Evolutionary conservation across 2,113 vertebrate genomes (phyloP).

Genomic region (Protobothrops mucrosquamatus): DNA sequence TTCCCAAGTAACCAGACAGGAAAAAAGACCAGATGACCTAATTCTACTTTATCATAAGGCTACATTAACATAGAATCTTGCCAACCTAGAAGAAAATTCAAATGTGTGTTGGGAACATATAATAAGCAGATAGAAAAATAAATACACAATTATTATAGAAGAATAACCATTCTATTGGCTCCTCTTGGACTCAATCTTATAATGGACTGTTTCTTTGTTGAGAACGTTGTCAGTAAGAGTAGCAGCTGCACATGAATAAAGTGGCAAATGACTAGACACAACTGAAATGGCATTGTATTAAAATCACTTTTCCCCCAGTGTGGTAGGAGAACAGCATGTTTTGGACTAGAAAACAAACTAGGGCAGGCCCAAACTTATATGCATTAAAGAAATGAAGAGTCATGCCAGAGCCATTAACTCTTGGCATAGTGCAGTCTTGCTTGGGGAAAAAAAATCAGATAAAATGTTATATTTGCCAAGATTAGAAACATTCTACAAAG

Average conservation of each 20-base stretch:
- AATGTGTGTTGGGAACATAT: neutral
- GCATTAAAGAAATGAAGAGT: slow-evolving; percentile 63
- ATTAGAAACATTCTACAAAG: slow-evolving; percentile 28
- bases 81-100: neutral
- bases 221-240: neutral
- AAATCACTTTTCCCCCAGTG: neutral
- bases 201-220: slow-evolving; percentile 26
- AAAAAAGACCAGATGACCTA: neutral
- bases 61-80: neutral
- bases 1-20: neutral
- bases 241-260: neutral
- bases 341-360: slow-evolving; percentile 53
- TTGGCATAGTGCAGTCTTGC: slow-evolving; percentile 49
- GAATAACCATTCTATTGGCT: neutral
- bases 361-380: slow-evolving; percentile 54
- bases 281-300: neutral
- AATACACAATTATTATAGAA: neutral
- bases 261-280: slow-evolving; percentile 13
- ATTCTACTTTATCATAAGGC: neutral
- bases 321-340: slow-evolving; percentile 50
- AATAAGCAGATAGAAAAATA: neutral
- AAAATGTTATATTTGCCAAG: slow-evolving; percentile 41
- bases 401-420: slow-evolving; percentile 66
- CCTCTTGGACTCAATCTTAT: slow-evolving; percentile 23
- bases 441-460: slow-evolving; percentile 20